phyloP scores from a whole-genome alignment of 2,888 invertebrate genomes.

The Cryptus armator region DNA sequence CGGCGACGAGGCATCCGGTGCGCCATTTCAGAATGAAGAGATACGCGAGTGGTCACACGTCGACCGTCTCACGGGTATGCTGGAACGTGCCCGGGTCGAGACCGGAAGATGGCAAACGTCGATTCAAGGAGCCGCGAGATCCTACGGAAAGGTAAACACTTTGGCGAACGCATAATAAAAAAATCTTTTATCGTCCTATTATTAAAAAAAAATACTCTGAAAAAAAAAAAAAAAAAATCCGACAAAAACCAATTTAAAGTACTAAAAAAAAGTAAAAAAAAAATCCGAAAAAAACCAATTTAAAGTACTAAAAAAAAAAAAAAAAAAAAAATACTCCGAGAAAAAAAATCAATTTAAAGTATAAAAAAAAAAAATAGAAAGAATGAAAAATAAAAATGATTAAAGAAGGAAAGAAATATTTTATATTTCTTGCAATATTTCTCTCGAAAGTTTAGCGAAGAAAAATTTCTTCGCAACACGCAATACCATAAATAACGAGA shows the following conservation, averaged over 20 bases:
- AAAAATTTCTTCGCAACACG: not conserved
- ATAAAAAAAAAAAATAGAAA: too few species aligned
- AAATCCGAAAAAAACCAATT: too few species aligned
- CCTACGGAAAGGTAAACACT: constrained; percentile 86
- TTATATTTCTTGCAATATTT: not conserved
- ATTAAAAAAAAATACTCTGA: too few species aligned
- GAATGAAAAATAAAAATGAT: too few species aligned
- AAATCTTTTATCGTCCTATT: too few species aligned
- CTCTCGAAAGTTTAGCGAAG: constrained; percentile 36
- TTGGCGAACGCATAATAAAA: too few species aligned
- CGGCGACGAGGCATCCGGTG: constrained; percentile 75
- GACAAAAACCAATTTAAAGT: too few species aligned
- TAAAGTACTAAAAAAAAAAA: too few species aligned
- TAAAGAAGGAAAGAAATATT: not conserved
- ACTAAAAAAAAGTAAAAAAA: too few species aligned
- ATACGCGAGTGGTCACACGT: constrained; percentile 87
- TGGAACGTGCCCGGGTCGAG: constrained; percentile 86
- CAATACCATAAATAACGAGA: not conserved
- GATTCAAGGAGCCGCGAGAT: constrained; percentile 85
- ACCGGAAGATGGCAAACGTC: constrained; percentile 86
- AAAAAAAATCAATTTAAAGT: too few species aligned
- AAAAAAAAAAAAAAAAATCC: too few species aligned
- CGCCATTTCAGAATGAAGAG: constrained; percentile 86
- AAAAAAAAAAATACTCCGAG: too few species aligned
- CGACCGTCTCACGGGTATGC: constrained; percentile 86